A percentile compares a stretch with the other conserved stretches of the same genome.
Conservation (phyloP, 2,888 invertebrate species). For the Campoplex nolae region DNA sequence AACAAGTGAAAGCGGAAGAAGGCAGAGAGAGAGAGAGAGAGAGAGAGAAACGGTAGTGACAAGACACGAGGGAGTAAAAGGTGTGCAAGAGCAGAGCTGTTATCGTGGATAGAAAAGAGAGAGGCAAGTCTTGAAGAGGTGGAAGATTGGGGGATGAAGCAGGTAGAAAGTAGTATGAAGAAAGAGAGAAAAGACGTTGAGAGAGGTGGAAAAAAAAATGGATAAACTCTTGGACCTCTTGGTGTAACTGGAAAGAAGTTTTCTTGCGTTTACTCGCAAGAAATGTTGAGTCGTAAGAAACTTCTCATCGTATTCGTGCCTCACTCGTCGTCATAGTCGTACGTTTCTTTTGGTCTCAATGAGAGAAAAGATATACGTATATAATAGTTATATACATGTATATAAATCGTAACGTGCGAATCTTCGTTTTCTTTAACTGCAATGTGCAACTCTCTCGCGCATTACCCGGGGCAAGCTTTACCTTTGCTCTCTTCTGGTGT, state of each 20-base stretch:
- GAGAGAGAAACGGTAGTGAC: background rate
- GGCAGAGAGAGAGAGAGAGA: constrained; percentile 36
- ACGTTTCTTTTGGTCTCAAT: constrained; percentile 14
- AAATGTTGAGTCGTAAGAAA: constrained; percentile 57
- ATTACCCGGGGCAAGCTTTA: constrained; percentile 30
- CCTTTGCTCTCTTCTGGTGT: constrained; percentile 36
- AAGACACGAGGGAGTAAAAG: constrained; percentile 1
- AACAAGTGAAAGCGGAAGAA: constrained; percentile 25
- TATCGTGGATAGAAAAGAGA: background rate
- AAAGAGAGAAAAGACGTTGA: constrained; percentile 15
- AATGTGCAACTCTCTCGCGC: background rate
- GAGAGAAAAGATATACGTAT: constrained; percentile 5
- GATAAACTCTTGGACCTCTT: constrained; percentile 53
- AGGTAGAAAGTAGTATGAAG: constrained; percentile 28
- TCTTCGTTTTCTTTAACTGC: constrained; percentile 29
- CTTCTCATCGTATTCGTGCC: constrained; percentile 39
- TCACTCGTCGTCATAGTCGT: background rate
- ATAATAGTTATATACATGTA: background rate
- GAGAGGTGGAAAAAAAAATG: constrained; percentile 3
- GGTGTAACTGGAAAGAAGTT: constrained; percentile 31
- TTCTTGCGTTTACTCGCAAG: constrained; percentile 44
- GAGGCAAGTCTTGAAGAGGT: background rate
- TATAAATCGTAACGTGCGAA: background rate
- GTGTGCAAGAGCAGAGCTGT: background rate
- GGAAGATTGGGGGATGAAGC: constrained; percentile 7